Base-by-base conservation (phyloP, 2,888 invertebrate species). In the Endotricha flammealis region DNA sequence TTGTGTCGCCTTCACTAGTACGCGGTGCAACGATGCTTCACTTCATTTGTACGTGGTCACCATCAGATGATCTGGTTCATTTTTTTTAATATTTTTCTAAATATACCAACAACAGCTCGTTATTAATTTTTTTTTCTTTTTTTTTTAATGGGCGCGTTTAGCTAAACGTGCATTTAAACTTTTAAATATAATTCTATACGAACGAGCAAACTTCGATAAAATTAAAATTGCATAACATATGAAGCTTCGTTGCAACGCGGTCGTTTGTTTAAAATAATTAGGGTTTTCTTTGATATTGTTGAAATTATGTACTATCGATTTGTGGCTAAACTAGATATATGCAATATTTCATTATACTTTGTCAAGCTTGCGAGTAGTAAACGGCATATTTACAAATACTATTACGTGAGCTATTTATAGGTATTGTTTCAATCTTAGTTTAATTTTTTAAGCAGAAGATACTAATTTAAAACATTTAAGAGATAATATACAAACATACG, bases 1-100 rank as follows among this genome's bases (percentile, higher is more conserved):
- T 67, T 77, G 67, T 77, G 65, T 71, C 46, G 59, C 51, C 61
- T 66, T 65, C 48, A 52, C 71, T 76, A 74, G 54, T 47, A 41
- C 68, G 53, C 57, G 56, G 46, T 58, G 59, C 71, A 64, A 77
- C 64, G 74, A 68, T 76, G 59, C 35, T 68, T 74, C 83, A 83
- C 81, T 74, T 60, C 58, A 89, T 90, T 90, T 90, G 90, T 90
- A 90, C 90, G 89, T 90, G 87, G 86, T 72, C 81, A 88, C 87
- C 90, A 90, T 90, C 90, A 90, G 90, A 90, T 90, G 90, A 89
- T 90, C 90, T 90, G 90, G 75, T 76, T 81, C 59, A 58, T 20
- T 20, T n/a, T n/a, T 57, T 71, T 77, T 80, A 73, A 79, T 77
- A 80, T 81, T 86, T 85, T 77, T 63, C 85, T 86, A 86, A 86